Base-by-base conservation (phyloP, 2,113 vertebrate genomes). In the Ursus arctos region DNA sequence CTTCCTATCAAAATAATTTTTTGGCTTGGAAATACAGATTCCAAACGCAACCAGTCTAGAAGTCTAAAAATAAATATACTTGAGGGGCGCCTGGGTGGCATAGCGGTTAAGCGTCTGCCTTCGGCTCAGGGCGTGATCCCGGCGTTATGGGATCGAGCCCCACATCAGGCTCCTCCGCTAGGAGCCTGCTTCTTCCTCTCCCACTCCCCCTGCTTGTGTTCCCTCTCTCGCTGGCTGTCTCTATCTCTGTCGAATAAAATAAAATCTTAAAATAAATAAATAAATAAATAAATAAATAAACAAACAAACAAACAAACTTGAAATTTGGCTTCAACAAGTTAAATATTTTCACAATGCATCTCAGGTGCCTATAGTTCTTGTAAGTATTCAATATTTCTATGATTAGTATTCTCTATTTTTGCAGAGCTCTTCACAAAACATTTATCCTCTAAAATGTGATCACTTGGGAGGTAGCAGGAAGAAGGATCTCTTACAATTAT, bases 291-390 rank as follows among this genome's bases (percentile, higher is more conserved):
- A 40, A 40, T 40, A 40, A 40, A 40, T 40, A 40, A 40, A 40
- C 4, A 40, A 40, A 40, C 4, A 88, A 88, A 88, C 69, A 57
- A 93, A 94, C 55, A 87, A 61, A 74, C 9, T 89, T 96, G 33
- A 94, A 96, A 87, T 95, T 71, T 82, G 12, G 36, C 74, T 86
- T 94, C 18, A 92, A 79, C 12, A 93, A 79, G 15, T 87, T 82
- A 85, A 85, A 61, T 88, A 91, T 31, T 57, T 95, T 84, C 95
- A 12, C 49, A 74, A 5, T 80, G n/a, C 8, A 82, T 21, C 24
- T 84, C 28, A 40, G 65, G 12, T 83, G 33, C 53, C 51, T 84
- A 21, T 21, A 43, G 71, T 89, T 93, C 79, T 82, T 79, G 72
- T 22, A 71, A 77, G 49, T n/a, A 79, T 59, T 92, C 53, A 21